phyloP scores from a whole-genome alignment of 2,888 invertebrate genomes.

The Willowsia nigromaculata region DNA sequence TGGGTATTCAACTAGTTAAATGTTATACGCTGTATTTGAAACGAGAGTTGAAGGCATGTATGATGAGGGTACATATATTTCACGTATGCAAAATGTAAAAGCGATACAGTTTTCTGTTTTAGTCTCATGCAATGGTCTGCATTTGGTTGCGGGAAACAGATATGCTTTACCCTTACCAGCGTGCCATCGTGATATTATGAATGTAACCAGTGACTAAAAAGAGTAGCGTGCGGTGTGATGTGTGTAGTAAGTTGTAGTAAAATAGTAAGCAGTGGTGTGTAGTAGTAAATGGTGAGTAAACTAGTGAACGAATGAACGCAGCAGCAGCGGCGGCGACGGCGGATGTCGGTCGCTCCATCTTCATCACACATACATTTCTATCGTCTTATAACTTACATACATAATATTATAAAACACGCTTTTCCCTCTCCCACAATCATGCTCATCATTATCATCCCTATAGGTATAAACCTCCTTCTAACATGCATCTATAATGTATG shows the following conservation, averaged over 20 bases:
- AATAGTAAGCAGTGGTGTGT: constrained; percentile 26
- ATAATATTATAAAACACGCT: neutral
- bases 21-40: too few relatives aligned
- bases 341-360: constrained; percentile 59
- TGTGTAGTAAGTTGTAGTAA: constrained; percentile 52
- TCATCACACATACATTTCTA: constrained; percentile 19
- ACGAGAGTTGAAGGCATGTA: too few relatives aligned
- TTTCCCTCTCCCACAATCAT: neutral
- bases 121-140: too few relatives aligned
- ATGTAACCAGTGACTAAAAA: constrained; percentile 17
- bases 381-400: neutral
- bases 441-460: neutral
- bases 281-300: constrained; percentile 28
- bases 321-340: constrained; percentile 33
- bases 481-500: neutral
- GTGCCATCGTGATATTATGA: constrained; percentile 5
- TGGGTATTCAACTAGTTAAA: too few relatives aligned
- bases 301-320: constrained; percentile 21
- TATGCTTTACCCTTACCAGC: neutral
- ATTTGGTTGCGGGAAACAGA: neutral
- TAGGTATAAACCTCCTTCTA: too few relatives aligned
- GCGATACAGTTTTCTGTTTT: too few relatives aligned
- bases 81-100: too few relatives aligned
- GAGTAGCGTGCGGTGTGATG: neutral
- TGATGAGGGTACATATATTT: too few relatives aligned